Evolutionary conservation across 2,113 vertebrate species (phyloP), one percentile per base, ranked within the genome.

Genomic region (Plestiodon gilberti): DNA sequence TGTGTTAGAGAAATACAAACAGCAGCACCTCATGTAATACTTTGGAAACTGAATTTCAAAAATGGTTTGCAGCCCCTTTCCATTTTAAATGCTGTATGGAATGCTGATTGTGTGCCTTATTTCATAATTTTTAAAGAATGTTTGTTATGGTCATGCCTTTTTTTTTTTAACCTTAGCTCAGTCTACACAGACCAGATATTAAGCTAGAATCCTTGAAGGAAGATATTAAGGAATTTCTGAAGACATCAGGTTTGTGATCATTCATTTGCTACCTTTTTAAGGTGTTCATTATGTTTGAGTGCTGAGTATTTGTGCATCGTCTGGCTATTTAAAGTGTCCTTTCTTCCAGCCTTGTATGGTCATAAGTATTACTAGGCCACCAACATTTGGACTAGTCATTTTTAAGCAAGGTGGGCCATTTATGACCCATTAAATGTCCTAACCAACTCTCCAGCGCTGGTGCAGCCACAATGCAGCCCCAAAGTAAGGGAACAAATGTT

Each of bases 141-240:
- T 73, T 89, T 48, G 43, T 48, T 87, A 75, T 62, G 83, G 90
- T 90, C 18, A 57, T 88, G 70, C 89, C 69, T 33, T 62, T 23
- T 90, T 71, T 83, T 17, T 90, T 69, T 82, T 38, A 90, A 43
- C 64, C 52, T 87, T 89, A 99, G 99, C 95, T 98, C 87, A 98
- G 98, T 96, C 96, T 99, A 90, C 97, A 98, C 89, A 98, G 96
- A 70, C 98, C 98, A 28, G 98, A 99, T 52, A 98, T 99, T 86
- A 98, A 97, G 89, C 89, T 99, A 91, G 98, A 98, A 92, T 97
- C 98, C 79, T 95, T 99, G 6, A 99, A 98, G 96, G 98, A 99
- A 90, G 98, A 99, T 88, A 97, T 99, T 65, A 98, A 98, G 80
- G 96, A 95, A 91, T 99, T 98, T 94, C 97, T 99, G 87, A 98